Base-by-base conservation (phyloP, 2,888 invertebrate genomes). In the Galerucella nymphaeae region DNA sequence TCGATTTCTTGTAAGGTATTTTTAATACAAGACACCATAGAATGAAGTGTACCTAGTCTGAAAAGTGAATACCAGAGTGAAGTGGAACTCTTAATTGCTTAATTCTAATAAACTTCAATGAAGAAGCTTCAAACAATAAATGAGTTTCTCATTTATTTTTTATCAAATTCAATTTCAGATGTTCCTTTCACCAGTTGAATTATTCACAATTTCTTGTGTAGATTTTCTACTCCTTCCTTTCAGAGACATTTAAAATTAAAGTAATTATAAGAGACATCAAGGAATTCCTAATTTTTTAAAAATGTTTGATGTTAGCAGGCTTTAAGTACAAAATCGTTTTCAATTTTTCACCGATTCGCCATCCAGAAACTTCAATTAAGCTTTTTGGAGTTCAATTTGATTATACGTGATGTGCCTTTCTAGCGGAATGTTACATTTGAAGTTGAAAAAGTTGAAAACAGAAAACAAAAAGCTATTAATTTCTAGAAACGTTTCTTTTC, bases 331-430 rank as follows among this genome's bases (percentile, higher is more conserved):
- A 38, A 2, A 59, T 59, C 59, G 59, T 59, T 59, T 18, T 65
- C 30, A 65, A 65, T 48, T 50, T 65, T 55, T 64, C 6, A 48
- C 48, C 13, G n/a, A 64, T 45, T 64, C 48, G 18, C 14, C n/a
- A 45, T 64, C n/a, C 48, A 50, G 48, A 64, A 48, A 64, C 50
- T 45, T 50, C 64, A 64, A 64, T 50, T 64, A 50, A 64, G 50
- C 64, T 64, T 64, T 64, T 20, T 45, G 20, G 23, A 23, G 50
- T 48, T 50, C 30, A 64, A 64, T 64, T 64, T 50, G 14, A 48
- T 48, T 23, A 41, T 64, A 64, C 64, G 64, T 64, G 64, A 64
- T 48, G 13, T 64, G 64, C 64, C 23, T 64, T 48, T 64, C 16
- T 64, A 48, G 18, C 20, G n/a, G n/a, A 23, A 64, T 48, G 48